Conservation (phyloP, 2,113 vertebrate species). For the Tympanuchus pallidicinctus region DNA sequence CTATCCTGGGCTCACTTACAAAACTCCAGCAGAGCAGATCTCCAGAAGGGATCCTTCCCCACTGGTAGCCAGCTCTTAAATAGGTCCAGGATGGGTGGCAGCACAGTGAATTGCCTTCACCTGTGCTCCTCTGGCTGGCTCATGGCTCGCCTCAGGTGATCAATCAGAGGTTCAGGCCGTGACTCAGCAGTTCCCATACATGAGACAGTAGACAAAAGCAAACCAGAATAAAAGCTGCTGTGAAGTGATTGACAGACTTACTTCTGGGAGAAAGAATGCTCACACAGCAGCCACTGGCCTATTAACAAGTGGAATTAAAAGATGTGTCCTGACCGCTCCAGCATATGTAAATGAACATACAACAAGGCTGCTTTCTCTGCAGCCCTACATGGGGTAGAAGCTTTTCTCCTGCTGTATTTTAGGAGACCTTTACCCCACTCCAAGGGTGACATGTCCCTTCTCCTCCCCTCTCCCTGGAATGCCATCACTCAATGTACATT, state of each 20-base stretch:
- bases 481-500: not conserved
- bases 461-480: not conserved
- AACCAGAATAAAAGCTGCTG: not conserved
- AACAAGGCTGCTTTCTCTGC: not conserved
- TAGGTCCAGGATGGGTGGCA: too few relatives aligned
- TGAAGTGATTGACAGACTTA: not conserved
- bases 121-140: too few relatives aligned
- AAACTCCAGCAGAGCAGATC: too few relatives aligned
- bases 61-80: too few relatives aligned
- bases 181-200: too few relatives aligned
- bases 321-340: not conserved
- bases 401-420: not conserved
- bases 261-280: not conserved
- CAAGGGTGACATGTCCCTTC: not conserved
- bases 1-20: too few relatives aligned
- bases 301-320: constrained; percentile 38
- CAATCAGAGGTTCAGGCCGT: too few relatives aligned
- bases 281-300: not conserved
- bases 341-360: not conserved
- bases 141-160: too few relatives aligned
- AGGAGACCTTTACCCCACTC: not conserved
- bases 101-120: too few relatives aligned
- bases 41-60: too few relatives aligned
- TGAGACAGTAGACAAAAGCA: not conserved
- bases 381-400: not conserved